Percentiles rank a stretch among this genome's conserved stretches.
phyloP scores from a whole-genome alignment of 2,113 vertebrate genomes.

The Turdus rufiventris region DNA sequence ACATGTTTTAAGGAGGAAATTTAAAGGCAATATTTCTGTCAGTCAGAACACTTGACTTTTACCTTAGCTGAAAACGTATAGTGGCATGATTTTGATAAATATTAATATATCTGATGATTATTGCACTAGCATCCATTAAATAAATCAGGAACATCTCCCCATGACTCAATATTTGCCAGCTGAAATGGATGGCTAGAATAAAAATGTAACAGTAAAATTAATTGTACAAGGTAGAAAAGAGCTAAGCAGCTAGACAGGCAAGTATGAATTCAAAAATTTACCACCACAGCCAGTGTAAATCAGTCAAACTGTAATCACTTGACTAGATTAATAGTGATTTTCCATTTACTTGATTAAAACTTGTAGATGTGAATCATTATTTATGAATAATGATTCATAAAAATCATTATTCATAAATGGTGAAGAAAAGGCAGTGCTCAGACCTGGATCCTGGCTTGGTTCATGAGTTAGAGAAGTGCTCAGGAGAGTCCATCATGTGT shows the following conservation, averaged over 20 bases:
- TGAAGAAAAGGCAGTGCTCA: neutral
- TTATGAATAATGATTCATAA: neutral
- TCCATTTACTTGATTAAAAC: neutral
- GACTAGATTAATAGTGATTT: neutral
- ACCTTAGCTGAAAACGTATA: neutral
- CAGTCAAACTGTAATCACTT: neutral
- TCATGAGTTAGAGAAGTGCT: neutral
- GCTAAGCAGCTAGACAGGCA: neutral
- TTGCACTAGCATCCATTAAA: neutral
- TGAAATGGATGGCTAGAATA: neutral
- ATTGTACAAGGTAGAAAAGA: neutral
- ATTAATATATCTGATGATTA: neutral
- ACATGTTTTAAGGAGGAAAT: neutral
- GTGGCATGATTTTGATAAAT: neutral
- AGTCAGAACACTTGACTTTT: neutral
- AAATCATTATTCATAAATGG: no score
- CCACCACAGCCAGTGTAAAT: neutral
- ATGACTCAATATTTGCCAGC: neutral
- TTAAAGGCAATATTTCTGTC: neutral
- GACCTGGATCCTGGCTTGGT: neutral
- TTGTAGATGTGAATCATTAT: neutral
- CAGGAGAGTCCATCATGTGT: accelerated
- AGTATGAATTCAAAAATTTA: neutral
- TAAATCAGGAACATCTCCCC: neutral
- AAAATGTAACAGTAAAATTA: neutral